Percentiles rank a stretch among this genome's conserved stretches.
Conservation (phyloP, 2,888 invertebrate species). For the Elegia similella region DNA sequence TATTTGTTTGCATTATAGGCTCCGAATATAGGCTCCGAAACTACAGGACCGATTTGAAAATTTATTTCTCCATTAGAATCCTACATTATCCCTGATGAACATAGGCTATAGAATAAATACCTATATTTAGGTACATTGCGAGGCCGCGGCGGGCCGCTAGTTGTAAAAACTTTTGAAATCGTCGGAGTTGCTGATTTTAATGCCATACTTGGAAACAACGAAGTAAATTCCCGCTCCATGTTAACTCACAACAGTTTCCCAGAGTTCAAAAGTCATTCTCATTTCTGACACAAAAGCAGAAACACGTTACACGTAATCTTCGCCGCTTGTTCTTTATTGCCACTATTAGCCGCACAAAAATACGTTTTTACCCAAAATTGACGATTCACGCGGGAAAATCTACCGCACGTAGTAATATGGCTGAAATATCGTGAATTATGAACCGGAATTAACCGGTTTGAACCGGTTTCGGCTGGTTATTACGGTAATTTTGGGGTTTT, state of each 20-base stretch:
- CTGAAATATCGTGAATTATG: conserved; percentile 10
- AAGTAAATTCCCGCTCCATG: conserved; percentile 37
- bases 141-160: no score
- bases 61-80: no score
- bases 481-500: conserved; percentile 15
- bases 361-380: conserved; percentile 35
- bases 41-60: no score
- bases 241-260: conserved; percentile 27
- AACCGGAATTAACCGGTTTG: background rate
- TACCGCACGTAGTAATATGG: conserved; percentile 29
- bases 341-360: conserved; percentile 38
- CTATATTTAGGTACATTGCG: no score
- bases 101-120: no score
- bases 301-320: conserved; percentile 43
- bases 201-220: no score
- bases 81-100: no score
- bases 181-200: no score
- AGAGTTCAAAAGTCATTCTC: conserved; percentile 45
- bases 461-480: conserved; percentile 5
- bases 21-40: no score
- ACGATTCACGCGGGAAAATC: conserved; percentile 40
- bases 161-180: no score
- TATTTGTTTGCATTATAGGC: no score
- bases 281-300: conserved; percentile 46
- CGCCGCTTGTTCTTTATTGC: conserved; percentile 30